Evolutionary conservation across 2,113 vertebrate species (phyloP), one percentile per base, ranked within the genome.

Genomic region (Xenopus borealis): DNA sequence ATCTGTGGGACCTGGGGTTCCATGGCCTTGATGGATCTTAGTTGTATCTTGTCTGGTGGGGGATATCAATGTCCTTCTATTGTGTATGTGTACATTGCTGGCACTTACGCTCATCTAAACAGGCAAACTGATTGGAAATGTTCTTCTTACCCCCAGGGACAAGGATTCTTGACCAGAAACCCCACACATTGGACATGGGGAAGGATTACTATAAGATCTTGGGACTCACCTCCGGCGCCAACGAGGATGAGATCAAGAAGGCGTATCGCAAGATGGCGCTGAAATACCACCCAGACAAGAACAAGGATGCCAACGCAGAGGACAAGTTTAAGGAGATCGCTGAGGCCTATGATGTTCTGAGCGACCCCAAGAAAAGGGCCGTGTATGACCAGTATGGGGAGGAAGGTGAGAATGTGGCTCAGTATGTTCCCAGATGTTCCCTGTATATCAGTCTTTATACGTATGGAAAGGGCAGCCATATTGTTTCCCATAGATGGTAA

Each of bases 281-380:
- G 44, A 96, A 95, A 80, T 99, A 97, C 72, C 97, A 99, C 80
- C 97, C 97, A 0, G 97, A 99, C 83, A 99, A 99, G 87, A 99
- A 99, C 88, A 98, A 95, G 82, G 96, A 98, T 10, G 91, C 96
- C 70, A 94, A 85, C 0, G 96, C 97, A 0, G 96, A 98, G 84
- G 97, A 98, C 81, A 97, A 95, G 85, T 99, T 99, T 86, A 99
- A 99, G 85, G 97, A 99, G 84, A 96, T 99, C 0, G 97, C 97
- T 0, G 97, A 98, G 83, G 97, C 97, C 82, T 98, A 98, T 0
- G 97, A 98, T 0, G 97, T 99, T n/a, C 92, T 99, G 79, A 97
- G 97, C 1, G 97, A 98, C 86, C 95, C 96, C 80, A 98, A 98
- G 88, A 99, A 99, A 82, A 91, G 96, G 82, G 91, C 91, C 0